Evolutionary conservation across 2,113 vertebrate genomes (phyloP).

Genomic region (Thoracochromis brauschi): DNA sequence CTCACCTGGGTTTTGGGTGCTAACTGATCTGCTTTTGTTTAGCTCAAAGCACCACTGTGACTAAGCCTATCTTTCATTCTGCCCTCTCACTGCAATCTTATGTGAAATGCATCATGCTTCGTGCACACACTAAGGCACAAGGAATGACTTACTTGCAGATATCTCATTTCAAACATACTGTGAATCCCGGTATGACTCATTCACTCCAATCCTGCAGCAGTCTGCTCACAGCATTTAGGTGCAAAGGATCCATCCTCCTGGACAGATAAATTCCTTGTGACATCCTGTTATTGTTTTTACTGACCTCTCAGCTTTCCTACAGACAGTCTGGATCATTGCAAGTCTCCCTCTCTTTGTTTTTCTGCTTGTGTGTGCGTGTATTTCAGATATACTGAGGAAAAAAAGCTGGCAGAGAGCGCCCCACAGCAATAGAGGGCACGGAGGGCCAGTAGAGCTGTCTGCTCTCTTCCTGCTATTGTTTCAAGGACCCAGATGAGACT

Average conservation of each 20-base stretch:
- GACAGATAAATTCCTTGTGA: conserved; percentile 46
- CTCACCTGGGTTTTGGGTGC: background rate
- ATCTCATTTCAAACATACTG: conserved; percentile 12
- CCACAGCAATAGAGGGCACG: background rate
- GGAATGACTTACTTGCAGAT: background rate
- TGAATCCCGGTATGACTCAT: background rate
- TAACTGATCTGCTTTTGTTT: accelerated
- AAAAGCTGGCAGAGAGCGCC: background rate
- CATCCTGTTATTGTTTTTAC: conserved; percentile 72
- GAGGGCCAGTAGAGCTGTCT: conserved; percentile 35
- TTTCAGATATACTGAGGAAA: background rate
- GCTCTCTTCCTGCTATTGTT: conserved; percentile 72
- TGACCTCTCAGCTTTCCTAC: conserved; percentile 38
- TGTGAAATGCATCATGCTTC: background rate
- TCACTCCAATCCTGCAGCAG: background rate
- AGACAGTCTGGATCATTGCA: conserved; percentile 12
- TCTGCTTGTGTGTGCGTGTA: background rate
- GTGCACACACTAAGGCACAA: background rate
- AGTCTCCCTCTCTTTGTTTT: background rate
- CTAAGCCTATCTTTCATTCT: background rate
- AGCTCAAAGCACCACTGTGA: background rate
- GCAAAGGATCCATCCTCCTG: conserved; percentile 43
- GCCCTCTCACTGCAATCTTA: background rate
- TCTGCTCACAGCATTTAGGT: background rate
- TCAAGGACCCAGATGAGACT: conserved; percentile 31